Percentiles rank a stretch among this genome's conserved stretches.
Evolutionary conservation across 1,140 invertebrate species (phyloP).

Genomic region (Calycopis cecrops): DNA sequence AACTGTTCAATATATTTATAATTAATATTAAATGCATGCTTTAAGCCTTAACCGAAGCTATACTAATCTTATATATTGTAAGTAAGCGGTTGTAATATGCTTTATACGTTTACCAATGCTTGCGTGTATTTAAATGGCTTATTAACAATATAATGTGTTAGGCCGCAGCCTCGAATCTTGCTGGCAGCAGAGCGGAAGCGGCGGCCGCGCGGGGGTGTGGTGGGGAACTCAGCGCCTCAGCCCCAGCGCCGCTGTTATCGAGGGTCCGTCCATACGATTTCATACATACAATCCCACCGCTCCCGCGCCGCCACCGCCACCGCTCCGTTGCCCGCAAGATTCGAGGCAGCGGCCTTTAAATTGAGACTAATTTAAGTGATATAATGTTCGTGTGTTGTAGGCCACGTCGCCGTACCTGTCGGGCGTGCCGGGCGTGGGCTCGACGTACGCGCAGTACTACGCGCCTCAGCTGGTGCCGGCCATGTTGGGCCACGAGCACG

Average conservation of each 20-base stretch:
- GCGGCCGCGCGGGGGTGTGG: no score
- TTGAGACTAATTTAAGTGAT: no score
- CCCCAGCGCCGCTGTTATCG: no score
- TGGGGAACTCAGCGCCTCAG: no score
- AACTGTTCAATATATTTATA: slow-evolving; percentile 38
- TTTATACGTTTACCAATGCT: not conserved
- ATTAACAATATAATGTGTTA: slow-evolving; percentile 3
- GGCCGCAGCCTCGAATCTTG: no score
- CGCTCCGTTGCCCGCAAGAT: no score
- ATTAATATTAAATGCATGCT: slow-evolving; percentile 47
- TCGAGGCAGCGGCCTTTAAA: no score
- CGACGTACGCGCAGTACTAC: slow-evolving; percentile 91
- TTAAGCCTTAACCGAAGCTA: slow-evolving; percentile 47
- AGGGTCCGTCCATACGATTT: no score
- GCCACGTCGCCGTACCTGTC: slow-evolving; percentile 92
- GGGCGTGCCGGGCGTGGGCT: slow-evolving; percentile 87
- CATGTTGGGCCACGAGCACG: slow-evolving; percentile 88
- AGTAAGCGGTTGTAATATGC: slow-evolving; percentile 1
- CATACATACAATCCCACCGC: no score
- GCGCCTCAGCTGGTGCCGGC: slow-evolving; percentile 90
- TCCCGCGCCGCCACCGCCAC: no score
- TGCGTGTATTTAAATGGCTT: slow-evolving; percentile 5
- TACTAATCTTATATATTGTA: slow-evolving; percentile 3
- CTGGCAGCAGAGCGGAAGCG: no score
- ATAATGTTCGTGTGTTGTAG: slow-evolving; percentile 67